Evolutionary conservation across 2,113 vertebrate genomes (phyloP), one percentile per base, ranked within the genome.

Genomic region (Steatornis caripensis): DNA sequence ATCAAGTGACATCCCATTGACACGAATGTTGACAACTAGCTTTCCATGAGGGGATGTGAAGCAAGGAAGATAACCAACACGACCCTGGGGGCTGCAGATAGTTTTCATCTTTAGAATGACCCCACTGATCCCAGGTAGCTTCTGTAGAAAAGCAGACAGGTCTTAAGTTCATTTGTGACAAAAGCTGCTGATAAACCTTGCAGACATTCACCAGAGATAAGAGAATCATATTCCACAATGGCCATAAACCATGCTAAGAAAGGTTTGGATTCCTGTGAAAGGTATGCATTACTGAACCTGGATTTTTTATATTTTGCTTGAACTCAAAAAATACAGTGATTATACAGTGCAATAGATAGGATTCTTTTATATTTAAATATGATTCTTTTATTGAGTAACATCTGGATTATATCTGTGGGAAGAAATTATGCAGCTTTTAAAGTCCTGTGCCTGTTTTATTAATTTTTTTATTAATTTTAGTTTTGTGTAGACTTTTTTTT

Each of bases 141-240:
- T 57, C 72, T 68, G 69, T 15, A 61, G 32, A 89, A 81, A 84
- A 68, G 45, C 45, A 84, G 77, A 10, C 26, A 15, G 39, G 66
- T 45, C 76, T 92, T 39, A 69, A 55, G 68, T 77, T 90, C 71
- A 45, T 45, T 66, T 87, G 53, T 91, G 36, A 69, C 14, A 39
- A 77, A 86, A 89, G 45, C 45, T 91, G 69, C 68, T 84, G 90
- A 89, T 75, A 95, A 90, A 78, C 70, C 55, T 87, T 78, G 48
- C 83, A 95, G 86, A 92, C 60, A 95, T 90, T 84, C 65, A 61
- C 36, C 65, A 95, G 61, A 78, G 92, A 60, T 87, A 82, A 89
- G 17, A 75, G 77, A 53, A 81, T 68, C 72, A 12, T 45, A 29
- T 77, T 78, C 51, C 26, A 10, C 8, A 11, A 36, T 26, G 48